These are phyloP conservation scores for Caenorhabditis briggsae DNA, from an alignment of 1,140 invertebrate species.

Conservation along the genomic window DNA sequence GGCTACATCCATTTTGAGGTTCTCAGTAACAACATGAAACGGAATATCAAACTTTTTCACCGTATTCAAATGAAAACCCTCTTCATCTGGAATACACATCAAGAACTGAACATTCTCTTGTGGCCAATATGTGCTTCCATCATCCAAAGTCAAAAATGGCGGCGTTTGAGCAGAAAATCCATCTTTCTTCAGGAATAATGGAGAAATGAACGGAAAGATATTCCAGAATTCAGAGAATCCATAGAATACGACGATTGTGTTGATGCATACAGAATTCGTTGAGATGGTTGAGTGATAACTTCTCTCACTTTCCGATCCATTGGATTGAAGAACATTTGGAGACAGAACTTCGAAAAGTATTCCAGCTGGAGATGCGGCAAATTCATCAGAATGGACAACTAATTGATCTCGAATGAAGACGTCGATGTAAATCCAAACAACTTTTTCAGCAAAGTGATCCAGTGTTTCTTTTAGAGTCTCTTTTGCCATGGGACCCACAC, in stretches of 20 bases:
- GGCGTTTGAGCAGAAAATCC: slow-evolving; percentile 33
- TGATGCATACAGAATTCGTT: background rate
- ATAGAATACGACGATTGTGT: slow-evolving; percentile 52
- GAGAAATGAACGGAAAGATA: slow-evolving; percentile 49
- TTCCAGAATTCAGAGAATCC: slow-evolving; percentile 48
- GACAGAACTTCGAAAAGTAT: slow-evolving; percentile 52
- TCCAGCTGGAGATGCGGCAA: slow-evolving; percentile 27
- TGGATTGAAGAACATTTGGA: background rate
- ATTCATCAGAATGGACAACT: slow-evolving; percentile 14
- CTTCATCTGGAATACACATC: slow-evolving; percentile 56
- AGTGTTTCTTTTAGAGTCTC: slow-evolving; percentile 39
- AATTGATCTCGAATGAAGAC: slow-evolving; percentile 45
- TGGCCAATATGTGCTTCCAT: slow-evolving; percentile 56
- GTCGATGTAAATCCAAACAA: slow-evolving; percentile 57
- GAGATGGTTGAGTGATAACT: slow-evolving; percentile 42
- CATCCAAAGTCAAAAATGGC: slow-evolving; percentile 53
- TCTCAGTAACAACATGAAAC: background rate
- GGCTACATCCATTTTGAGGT: background rate
- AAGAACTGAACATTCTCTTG: slow-evolving; percentile 43
- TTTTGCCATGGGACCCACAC: slow-evolving; percentile 14
- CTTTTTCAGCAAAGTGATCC: slow-evolving; percentile 2
- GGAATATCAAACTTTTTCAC: slow-evolving; percentile 55
- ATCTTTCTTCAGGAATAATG: slow-evolving; percentile 49
- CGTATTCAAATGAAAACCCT: slow-evolving; percentile 8
- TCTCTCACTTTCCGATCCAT: slow-evolving; percentile 24